phyloP scores from a whole-genome alignment of 2,888 invertebrate genomes.

The Drosophila ochracea region DNA sequence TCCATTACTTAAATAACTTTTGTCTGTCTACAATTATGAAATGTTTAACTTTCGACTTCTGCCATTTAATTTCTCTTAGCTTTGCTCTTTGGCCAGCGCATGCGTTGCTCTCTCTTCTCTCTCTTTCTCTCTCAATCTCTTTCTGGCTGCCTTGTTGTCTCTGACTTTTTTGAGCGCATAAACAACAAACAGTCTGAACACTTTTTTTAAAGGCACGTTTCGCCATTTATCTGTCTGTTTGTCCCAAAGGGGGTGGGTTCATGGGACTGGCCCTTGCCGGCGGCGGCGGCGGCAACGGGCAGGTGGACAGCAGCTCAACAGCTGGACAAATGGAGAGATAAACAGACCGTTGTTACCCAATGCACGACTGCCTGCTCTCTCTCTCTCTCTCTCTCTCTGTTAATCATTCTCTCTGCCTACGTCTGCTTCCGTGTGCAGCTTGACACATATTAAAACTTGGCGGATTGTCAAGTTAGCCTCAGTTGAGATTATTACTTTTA shows the following conservation, averaged over 20 bases:
- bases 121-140: background rate
- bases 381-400: background rate
- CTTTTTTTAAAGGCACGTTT: slow-evolving; percentile 48
- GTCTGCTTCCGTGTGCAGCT: slow-evolving; percentile 21
- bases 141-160: background rate
- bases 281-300: slow-evolving; percentile 28
- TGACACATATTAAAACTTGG: slow-evolving; percentile 61
- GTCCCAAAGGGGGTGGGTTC: slow-evolving; percentile 36
- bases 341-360: slow-evolving; percentile 28
- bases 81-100: slow-evolving; percentile 12
- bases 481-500: slow-evolving; percentile 66
- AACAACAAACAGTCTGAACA: slow-evolving; percentile 46
- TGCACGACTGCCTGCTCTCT: slow-evolving; percentile 4
- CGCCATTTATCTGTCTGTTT: slow-evolving; percentile 49
- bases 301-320: slow-evolving; percentile 48
- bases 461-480: slow-evolving; percentile 42
- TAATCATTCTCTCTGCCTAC: background rate
- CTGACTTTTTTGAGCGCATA: slow-evolving; percentile 27
- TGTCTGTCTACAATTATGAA: background rate
- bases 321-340: slow-evolving; percentile 54
- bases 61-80: slow-evolving; percentile 23
- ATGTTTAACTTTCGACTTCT: background rate
- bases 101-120: slow-evolving; percentile 10
- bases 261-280: slow-evolving; percentile 67
- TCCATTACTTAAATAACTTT: background rate